Evolutionary conservation across 1,140 invertebrate genomes (phyloP), one percentile per base, ranked within the genome.

Genomic region (Drosophila pectinifera): DNA sequence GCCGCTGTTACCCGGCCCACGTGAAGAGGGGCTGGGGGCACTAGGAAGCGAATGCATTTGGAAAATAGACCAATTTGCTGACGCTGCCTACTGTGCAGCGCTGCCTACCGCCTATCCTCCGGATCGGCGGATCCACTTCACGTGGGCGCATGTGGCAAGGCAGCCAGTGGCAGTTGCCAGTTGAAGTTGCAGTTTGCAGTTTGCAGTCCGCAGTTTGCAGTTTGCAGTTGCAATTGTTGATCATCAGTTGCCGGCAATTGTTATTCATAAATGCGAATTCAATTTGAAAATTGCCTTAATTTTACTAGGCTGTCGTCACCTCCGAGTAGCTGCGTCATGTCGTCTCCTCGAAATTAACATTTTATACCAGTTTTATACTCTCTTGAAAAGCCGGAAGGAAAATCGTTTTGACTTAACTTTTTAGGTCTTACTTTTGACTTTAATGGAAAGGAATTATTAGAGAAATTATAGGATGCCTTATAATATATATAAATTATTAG

Each of bases 181-280:
- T 53, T 74, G 28, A n/a, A 51, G 49, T 36, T 34, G 64, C 73
- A 34, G 53, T 73, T 55, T 38, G 34, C 48, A 69, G 43, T 58
- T 45, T 22, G 68, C 59, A 24, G 51, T 59, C 31, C 26, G 28
- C 51, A 58, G 53, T 72, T 56, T 5, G 59, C 72, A 34, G 46
- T 64, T 59, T 43, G 39, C 53, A 58, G 45, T 73, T 58, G 39
- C 43, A 67, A 62, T 65, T 65, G 58, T 62, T 62, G 59, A 62
- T 62, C 59, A 41, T 62, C 59, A 20, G 34, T 68, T 58, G 39
- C 43, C 64, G 51, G 56, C 83, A 80, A 88, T 89, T 89, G 84
- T 84, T 89, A 89, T 89, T 89, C 84, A 89, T 89, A 89, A 89
- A 89, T 89, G 85, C 83, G 74, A 89, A 77, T 89, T 89, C 68